Evolutionary conservation across 2,888 invertebrate genomes (phyloP).

Genomic region (Pyrgus malvae): DNA sequence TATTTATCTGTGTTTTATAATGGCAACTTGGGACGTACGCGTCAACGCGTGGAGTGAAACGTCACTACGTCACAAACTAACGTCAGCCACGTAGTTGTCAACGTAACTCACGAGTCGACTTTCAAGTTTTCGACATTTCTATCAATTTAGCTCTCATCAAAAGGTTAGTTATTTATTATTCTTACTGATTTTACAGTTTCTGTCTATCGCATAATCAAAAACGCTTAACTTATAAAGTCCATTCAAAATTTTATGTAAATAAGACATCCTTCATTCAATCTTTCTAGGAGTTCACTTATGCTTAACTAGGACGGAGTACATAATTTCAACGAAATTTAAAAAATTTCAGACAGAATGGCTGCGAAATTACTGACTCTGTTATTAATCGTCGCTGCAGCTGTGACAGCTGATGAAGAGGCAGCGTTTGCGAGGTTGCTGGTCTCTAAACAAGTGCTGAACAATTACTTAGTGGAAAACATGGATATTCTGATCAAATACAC

Average conservation of each 20-base stretch:
- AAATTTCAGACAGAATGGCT: slow-evolving; percentile 67
- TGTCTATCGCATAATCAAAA: neutral
- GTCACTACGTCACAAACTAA: too few relatives aligned
- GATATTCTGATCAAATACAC: slow-evolving; percentile 98
- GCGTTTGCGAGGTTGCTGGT: slow-evolving; percentile 91
- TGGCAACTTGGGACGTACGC: slow-evolving; percentile 7
- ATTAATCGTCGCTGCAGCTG: slow-evolving; percentile 68
- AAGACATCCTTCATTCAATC: slow-evolving; percentile 29
- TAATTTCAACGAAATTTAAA: slow-evolving; percentile 25
- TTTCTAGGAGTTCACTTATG: neutral
- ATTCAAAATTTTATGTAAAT: neutral
- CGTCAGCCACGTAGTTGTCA: slow-evolving; percentile 80
- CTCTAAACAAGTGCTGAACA: slow-evolving; percentile 97
- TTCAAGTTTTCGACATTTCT: slow-evolving; percentile 4
- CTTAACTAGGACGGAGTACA: neutral
- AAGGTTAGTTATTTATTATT: slow-evolving; percentile 10
- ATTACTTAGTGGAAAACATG: slow-evolving; percentile 97
- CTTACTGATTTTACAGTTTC: neutral
- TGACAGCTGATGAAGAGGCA: slow-evolving; percentile 85
- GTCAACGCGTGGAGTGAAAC: slow-evolving; percentile 79
- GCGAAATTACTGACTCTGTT: slow-evolving; percentile 69
- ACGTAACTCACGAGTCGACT: slow-evolving; percentile 33
- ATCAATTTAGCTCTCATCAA: neutral
- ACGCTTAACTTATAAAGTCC: neutral
- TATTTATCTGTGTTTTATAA: too few relatives aligned